Percentiles rank a stretch among this genome's conserved stretches.
Evolutionary conservation across 2,888 invertebrate genomes (phyloP).

Genomic region (Hypselothyrea guttata): DNA sequence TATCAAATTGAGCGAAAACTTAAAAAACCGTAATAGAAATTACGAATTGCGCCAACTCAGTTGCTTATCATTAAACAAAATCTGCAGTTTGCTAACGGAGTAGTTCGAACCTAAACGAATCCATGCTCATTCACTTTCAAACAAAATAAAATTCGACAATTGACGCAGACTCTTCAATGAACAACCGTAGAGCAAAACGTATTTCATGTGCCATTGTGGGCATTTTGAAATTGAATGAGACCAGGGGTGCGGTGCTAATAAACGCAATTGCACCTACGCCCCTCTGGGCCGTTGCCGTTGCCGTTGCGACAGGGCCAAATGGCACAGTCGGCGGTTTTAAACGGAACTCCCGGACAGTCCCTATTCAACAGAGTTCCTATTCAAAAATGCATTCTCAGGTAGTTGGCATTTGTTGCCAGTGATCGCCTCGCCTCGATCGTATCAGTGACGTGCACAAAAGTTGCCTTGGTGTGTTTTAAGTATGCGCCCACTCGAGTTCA

Average conservation of each 20-base stretch:
- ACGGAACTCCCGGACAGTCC: constrained; percentile 50
- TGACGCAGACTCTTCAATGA: constrained; percentile 64
- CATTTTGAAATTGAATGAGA: constrained; percentile 52
- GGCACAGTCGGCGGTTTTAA: constrained; percentile 76
- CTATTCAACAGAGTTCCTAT: constrained; percentile 39
- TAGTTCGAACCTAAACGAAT: constrained; percentile 30
- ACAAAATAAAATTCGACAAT: constrained; percentile 46
- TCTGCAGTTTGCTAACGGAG: not conserved
- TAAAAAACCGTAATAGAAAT: constrained; percentile 9
- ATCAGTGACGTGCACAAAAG: constrained; percentile 48
- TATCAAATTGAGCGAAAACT: constrained; percentile 47
- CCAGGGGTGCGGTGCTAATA: constrained; percentile 76
- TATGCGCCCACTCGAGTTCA: constrained; percentile 74
- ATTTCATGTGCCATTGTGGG: constrained; percentile 34
- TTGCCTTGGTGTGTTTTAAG: constrained; percentile 54
- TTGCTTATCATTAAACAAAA: constrained; percentile 39
- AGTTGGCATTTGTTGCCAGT: constrained; percentile 18
- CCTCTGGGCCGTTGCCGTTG: constrained; percentile 47
- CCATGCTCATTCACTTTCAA: constrained; percentile 54
- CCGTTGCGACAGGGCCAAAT: constrained; percentile 28
- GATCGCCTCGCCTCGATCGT: constrained; percentile 49
- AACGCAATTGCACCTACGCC: constrained; percentile 80
- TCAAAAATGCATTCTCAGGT: constrained; percentile 47
- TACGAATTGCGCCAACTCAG: constrained; percentile 29
- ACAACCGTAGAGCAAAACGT: constrained; percentile 16